Base-by-base conservation (phyloP, 2,113 vertebrate genomes). In the Silurus asotus region DNA sequence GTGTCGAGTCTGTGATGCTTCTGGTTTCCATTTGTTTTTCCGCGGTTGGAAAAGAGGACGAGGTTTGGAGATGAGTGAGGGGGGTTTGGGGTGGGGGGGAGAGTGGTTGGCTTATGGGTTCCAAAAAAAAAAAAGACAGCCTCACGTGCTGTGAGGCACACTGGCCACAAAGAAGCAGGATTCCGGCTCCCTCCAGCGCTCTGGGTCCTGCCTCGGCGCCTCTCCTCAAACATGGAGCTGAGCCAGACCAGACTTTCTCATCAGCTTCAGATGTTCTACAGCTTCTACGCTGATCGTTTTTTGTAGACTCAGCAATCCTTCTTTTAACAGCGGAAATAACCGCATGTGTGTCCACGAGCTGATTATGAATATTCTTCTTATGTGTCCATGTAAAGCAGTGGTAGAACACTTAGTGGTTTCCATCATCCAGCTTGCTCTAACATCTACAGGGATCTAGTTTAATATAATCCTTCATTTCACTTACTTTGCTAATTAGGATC, bases 11-110 rank as follows among this genome's bases (percentile, higher is more conserved):
- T 78, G 65, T 64, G 70, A 86, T 86, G 58, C 85, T 74, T 88
- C 84, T 56, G 78, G 85, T 53, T 88, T 64, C 37, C 51, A 65
- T 53, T 85, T 65, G 49, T 85, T 89, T 89, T 90, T 90, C 69
- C 83, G 70, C 77, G 74, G 88, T 62, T 76, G 84, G 84, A 82
- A 88, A 84, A 59, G 25, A 45, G 55, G 11, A 25, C 6, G 8
- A 1, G 49, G 37, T 58, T 10, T 58, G 56, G 10, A 14, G 2
- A 3, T 58, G 11, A 13, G 56, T 49, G 6, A 25, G 14, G 19
- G 55, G 45, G 7, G n/a, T 28, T 25, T 48, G 56, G 25, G 28
- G 65, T 7, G 25, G 0, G 64, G 8, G 13, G 14, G 2, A 37
- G 1, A 28, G 19, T 20, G 15, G 49, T 51, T 17, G 49, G 45